Evolutionary conservation across 2,113 vertebrate species (phyloP).

Genomic region (Mellivora capensis): DNA sequence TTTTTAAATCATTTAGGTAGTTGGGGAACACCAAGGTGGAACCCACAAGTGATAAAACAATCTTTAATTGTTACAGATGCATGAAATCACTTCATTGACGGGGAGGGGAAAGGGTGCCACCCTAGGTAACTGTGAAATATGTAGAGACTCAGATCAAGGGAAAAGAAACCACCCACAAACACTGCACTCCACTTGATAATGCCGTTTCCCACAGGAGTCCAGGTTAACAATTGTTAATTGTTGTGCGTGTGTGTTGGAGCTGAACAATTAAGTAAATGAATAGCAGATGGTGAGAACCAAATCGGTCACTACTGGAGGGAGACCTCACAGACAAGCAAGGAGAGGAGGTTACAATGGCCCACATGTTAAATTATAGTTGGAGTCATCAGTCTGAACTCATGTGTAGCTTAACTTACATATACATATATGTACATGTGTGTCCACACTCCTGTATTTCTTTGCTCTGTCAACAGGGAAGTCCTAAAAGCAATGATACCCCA

Average conservation of each 20-base stretch:
- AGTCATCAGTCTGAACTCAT: background rate
- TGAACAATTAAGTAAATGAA: background rate
- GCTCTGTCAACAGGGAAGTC: background rate
- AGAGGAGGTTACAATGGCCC: background rate
- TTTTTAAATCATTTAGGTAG: background rate
- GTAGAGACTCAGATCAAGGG: background rate
- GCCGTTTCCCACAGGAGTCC: too few species aligned
- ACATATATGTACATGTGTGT: background rate
- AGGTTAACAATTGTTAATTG: too few species aligned
- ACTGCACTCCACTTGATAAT: background rate
- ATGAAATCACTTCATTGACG: background rate
- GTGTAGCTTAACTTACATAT: background rate
- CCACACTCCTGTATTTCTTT: background rate
- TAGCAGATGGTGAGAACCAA: background rate
- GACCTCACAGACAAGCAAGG: background rate
- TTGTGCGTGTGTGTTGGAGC: accelerated
- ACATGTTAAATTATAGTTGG: background rate
- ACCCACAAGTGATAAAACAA: background rate
- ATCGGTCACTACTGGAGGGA: background rate
- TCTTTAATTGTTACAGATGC: background rate
- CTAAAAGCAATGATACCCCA: background rate
- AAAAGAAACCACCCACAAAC: background rate
- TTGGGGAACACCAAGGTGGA: background rate
- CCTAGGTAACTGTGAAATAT: background rate
- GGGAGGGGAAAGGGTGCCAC: background rate